These are phyloP conservation scores for Rhopilema esculentum DNA, from an alignment of 30 jellyfish, hydroid and myxozoan genomes.

Conservation along the genomic window DNA sequence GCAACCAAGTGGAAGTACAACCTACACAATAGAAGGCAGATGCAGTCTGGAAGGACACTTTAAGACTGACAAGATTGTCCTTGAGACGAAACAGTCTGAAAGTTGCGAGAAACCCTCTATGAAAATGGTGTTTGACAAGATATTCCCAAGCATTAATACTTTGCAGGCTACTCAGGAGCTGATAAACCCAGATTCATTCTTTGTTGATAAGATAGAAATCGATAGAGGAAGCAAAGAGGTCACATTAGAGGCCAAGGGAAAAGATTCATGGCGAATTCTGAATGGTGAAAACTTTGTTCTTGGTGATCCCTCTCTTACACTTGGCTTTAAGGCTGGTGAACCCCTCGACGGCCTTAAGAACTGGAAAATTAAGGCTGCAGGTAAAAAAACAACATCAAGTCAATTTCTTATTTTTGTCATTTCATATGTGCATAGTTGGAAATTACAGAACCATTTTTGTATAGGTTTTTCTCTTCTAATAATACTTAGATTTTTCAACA, in stretches of 20 bases:
- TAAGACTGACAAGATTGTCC: not conserved
- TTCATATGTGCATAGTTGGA: too few relatives aligned
- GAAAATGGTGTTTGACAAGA: not conserved
- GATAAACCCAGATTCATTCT: conserved; percentile 26
- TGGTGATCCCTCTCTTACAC: conserved; percentile 3
- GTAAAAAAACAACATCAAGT: not conserved
- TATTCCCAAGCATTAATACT: conserved; percentile 30
- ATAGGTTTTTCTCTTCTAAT: too few relatives aligned
- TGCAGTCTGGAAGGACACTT: conserved; percentile 26
- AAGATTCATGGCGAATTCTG: conserved; percentile 33
- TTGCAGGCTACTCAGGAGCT: conserved; percentile 1
- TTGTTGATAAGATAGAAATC: conserved; percentile 4
- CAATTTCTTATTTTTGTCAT: too few relatives aligned
- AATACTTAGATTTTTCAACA: too few relatives aligned
- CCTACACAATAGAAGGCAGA: conserved; percentile 25
- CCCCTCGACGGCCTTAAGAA: conserved; percentile 1
- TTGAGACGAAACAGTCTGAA: not conserved
- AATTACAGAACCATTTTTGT: too few relatives aligned
- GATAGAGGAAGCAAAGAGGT: conserved; percentile 7
- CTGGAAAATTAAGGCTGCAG: conserved; percentile 29
- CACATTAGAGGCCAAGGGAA: conserved; percentile 9
- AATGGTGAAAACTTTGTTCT: not conserved
- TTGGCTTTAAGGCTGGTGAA: conserved; percentile 26
- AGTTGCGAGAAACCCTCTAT: conserved; percentile 47
- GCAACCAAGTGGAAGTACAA: not conserved